phyloP scores from a whole-genome alignment of 2,797 vertebrate genomes.

The Dipus sagitta region DNA sequence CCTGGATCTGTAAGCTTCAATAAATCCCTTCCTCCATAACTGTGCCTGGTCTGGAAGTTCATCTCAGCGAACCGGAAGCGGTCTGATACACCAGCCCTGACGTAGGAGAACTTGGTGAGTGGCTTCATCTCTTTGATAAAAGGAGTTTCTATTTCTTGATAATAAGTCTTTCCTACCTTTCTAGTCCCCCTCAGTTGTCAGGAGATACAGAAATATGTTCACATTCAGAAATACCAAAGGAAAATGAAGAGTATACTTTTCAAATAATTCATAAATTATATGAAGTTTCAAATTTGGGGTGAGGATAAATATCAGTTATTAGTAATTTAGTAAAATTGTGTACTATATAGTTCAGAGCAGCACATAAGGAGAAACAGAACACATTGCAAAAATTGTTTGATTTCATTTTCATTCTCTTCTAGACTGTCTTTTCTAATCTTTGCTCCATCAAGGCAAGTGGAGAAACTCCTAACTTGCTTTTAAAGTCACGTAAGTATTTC shows the following conservation, averaged over 20 bases:
- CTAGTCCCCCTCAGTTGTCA: background rate
- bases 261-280: background rate
- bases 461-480: conserved; percentile 71
- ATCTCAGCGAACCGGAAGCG: too few relatives aligned
- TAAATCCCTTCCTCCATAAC: too few relatives aligned
- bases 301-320: background rate
- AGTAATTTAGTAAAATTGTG: conserved; percentile 20
- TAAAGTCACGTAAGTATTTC: conserved; percentile 59
- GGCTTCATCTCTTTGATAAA: background rate
- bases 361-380: background rate
- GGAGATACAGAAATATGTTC: background rate
- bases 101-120: background rate
- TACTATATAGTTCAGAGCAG: background rate
- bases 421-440: conserved; percentile 57
- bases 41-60: too few relatives aligned
- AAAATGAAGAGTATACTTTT: background rate
- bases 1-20: too few relatives aligned
- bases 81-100: too few relatives aligned
- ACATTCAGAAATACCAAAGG: background rate
- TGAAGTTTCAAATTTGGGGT: background rate
- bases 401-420: background rate
- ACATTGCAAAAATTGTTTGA: background rate
- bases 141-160: background rate
- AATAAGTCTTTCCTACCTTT: background rate
- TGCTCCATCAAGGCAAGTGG: conserved; percentile 66